Evolutionary conservation across 2,113 vertebrate genomes (phyloP).

Genomic region (Phalacrocorax aristotelis): DNA sequence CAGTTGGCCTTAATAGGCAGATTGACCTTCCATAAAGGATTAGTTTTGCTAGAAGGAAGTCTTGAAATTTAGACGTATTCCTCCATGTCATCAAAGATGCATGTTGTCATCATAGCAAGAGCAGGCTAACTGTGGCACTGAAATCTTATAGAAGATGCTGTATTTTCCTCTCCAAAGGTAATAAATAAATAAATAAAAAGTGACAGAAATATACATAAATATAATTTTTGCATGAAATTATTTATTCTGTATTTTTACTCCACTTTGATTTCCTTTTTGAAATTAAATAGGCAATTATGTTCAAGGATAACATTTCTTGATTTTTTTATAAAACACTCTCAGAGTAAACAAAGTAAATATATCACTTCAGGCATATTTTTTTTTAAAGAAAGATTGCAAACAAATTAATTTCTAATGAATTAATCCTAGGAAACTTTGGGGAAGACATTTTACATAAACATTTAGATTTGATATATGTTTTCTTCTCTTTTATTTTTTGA

Average conservation of each 20-base stretch:
- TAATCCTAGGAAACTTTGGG: neutral
- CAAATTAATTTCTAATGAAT: neutral
- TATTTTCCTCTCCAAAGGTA: neutral
- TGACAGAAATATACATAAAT: neutral
- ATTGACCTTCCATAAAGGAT: slow-evolving; percentile 59
- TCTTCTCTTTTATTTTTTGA: neutral
- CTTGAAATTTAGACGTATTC: slow-evolving; percentile 63
- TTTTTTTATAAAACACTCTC: slow-evolving; percentile 1
- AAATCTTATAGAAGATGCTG: slow-evolving; percentile 28
- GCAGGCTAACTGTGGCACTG: slow-evolving; percentile 14
- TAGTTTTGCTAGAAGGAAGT: slow-evolving; percentile 53
- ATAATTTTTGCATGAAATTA: neutral
- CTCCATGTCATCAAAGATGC: slow-evolving; percentile 58
- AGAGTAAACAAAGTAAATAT: neutral
- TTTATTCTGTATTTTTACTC: slow-evolving; percentile 20
- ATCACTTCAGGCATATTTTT: neutral
- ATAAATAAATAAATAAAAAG: neutral
- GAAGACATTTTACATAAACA: neutral
- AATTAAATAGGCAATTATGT: slow-evolving; percentile 14
- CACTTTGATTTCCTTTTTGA: slow-evolving; percentile 57
- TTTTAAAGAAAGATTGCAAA: neutral
- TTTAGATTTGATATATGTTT: neutral
- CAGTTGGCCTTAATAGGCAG: slow-evolving; percentile 29
- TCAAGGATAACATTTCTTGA: neutral
- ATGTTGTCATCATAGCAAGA: slow-evolving; percentile 24